phyloP scores from a whole-genome alignment of 2,797 vertebrate species.

The Hippocampus kuda region DNA sequence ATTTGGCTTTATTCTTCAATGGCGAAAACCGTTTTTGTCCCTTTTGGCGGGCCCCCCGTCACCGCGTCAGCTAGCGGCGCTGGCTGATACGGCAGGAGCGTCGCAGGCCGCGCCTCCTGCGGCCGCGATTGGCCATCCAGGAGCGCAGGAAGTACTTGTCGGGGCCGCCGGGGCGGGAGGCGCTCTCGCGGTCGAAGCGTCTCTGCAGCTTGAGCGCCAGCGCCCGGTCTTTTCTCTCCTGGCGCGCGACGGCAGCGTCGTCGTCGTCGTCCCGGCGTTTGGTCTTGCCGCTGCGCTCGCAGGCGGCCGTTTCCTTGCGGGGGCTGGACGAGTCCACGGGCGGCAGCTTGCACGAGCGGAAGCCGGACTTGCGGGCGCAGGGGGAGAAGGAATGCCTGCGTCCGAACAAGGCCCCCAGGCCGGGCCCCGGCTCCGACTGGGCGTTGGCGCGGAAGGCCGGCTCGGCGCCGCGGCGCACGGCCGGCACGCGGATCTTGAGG shows the following conservation, averaged over 20 bases:
- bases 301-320: constrained; percentile 58
- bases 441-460: constrained; percentile 13
- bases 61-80: constrained; percentile 38
- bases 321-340: constrained; percentile 47
- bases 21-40: too few relatives aligned
- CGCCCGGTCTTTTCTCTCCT: constrained; percentile 76
- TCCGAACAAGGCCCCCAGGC: constrained; percentile 16
- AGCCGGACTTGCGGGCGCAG: constrained; percentile 29
- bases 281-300: constrained; percentile 76
- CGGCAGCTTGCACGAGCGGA: constrained; percentile 38
- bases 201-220: constrained; percentile 80
- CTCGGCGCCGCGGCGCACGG: constrained; percentile 28
- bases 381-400: constrained; percentile 42
- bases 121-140: constrained; percentile 67
- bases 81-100: constrained; percentile 60
- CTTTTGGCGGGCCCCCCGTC: background rate
- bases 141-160: constrained; percentile 83
- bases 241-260: constrained; percentile 44
- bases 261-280: constrained; percentile 75
- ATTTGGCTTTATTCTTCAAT: background rate
- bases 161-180: constrained; percentile 60
- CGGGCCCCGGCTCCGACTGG: constrained; percentile 19
- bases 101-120: constrained; percentile 49
- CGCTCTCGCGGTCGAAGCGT: constrained; percentile 76
- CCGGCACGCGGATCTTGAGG: constrained; percentile 40